phyloP scores from a whole-genome alignment of 2,888 invertebrate species.

The Sylvicola fuscatus region DNA sequence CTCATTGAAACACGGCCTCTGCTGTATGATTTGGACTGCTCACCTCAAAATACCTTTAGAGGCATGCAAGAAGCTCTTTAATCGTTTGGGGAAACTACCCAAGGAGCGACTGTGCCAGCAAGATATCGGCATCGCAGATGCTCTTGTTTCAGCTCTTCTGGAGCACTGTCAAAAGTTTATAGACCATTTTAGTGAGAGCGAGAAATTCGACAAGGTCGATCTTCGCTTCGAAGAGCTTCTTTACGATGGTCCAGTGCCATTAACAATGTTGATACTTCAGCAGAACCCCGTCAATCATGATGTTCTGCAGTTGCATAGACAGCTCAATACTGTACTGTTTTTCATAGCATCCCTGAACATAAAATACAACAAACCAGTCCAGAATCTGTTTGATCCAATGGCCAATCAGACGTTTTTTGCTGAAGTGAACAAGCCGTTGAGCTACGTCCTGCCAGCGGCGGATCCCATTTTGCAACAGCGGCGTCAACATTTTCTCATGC shows the following conservation, averaged over 20 bases:
- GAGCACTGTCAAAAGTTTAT: slow-evolving; percentile 29
- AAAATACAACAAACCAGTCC: slow-evolving; percentile 49
- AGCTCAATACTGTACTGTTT: slow-evolving; percentile 53
- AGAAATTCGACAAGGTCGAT: slow-evolving; percentile 17
- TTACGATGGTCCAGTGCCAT: slow-evolving; percentile 29
- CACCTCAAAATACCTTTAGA: slow-evolving; percentile 68
- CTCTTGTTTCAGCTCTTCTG: slow-evolving; percentile 37
- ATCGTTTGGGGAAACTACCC: slow-evolving; percentile 65
- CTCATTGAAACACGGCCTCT: slow-evolving; percentile 49
- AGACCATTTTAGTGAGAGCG: slow-evolving; percentile 15
- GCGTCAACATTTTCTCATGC: slow-evolving; percentile 51
- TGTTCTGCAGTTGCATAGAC: slow-evolving; percentile 58
- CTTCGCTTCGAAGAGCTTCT: slow-evolving; percentile 21
- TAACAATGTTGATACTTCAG: slow-evolving; percentile 49
- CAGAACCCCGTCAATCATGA: slow-evolving; percentile 56
- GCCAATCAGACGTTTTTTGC: slow-evolving; percentile 30
- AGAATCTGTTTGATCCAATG: slow-evolving; percentile 56
- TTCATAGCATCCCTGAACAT: slow-evolving; percentile 62
- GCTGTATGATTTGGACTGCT: slow-evolving; percentile 72
- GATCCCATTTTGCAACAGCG: slow-evolving; percentile 46
- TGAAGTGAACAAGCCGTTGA: slow-evolving; percentile 20
- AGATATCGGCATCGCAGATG: slow-evolving; percentile 49
- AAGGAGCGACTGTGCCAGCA: slow-evolving; percentile 66
- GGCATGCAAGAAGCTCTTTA: slow-evolving; percentile 49
- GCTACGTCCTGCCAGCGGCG: slow-evolving; percentile 37